Base-by-base conservation (phyloP, 2,113 vertebrate genomes). In the Thunnus maccoyii region DNA sequence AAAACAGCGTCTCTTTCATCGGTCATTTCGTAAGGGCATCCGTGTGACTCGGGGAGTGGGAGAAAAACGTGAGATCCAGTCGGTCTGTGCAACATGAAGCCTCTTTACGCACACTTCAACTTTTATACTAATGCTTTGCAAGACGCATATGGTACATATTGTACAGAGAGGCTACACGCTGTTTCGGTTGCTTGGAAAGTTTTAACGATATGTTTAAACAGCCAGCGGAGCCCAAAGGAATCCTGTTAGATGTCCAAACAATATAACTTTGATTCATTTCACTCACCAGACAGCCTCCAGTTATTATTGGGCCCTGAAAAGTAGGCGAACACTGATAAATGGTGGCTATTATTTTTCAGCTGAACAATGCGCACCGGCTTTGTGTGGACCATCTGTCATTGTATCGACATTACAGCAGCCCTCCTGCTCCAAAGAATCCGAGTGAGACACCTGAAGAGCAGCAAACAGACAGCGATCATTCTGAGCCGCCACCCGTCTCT, bases 361-460 rank as follows among this genome's bases (percentile, higher is more conserved):
- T 78, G 88, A 91, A 92, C 90, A 92, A 92, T 88, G 92, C 90
- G 93, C 88, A 85, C 92, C 91, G 93, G 95, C 96, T 97, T 97
- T 97, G 97, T 97, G 95, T 94, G 95, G 94, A 94, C 90, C 93
- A 95, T 94, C 89, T 95, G 95, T 95, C 95, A 92, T 94, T 93
- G 94, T 95, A 95, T 96, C 93, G 95, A 96, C 96, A 84, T 87
- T 90, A 89, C 84, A 77, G 80, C 86, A 74, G 55, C 78, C 65
- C 93, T 84, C 68, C 76, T 90, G 20, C 58, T 18, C 91, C 87
- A 93, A 94, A 94, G 92, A 95, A 93, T 77, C 64, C 91, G 89
- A 90, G 91, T 56, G 93, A 97, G 95, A 96, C 97, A 98, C 97
- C 97, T 98, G 97, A 97, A 96, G 96, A 95, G 95, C 92, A 94